Conservation (phyloP, 2,797 vertebrate species). For the Micropoecilia bifurca region DNA sequence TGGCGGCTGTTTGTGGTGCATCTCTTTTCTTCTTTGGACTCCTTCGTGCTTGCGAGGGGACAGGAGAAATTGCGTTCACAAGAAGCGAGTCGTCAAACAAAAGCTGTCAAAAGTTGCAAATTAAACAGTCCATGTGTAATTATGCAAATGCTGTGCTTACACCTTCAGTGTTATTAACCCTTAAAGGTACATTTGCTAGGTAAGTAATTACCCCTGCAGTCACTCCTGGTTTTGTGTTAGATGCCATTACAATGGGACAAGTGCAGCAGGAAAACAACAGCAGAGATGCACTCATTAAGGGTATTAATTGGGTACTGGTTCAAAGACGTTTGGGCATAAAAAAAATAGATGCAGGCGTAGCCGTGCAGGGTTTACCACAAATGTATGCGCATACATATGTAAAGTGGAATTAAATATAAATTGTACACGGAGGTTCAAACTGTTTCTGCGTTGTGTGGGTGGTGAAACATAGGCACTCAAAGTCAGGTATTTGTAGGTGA, state of each 20-base stretch:
- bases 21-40: constrained; percentile 69
- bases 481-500: constrained; percentile 38
- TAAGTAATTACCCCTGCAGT: constrained; percentile 84
- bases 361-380: constrained; percentile 44
- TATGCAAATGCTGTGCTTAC: constrained; percentile 84
- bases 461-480: constrained; percentile 26
- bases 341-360: constrained; percentile 48
- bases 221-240: constrained; percentile 76
- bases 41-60: constrained; percentile 41
- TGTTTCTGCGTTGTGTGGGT: constrained; percentile 11
- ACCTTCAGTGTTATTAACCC: constrained; percentile 85
- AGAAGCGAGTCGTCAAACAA: constrained; percentile 70
- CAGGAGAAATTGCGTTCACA: constrained; percentile 62
- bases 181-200: constrained; percentile 80
- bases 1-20: constrained; percentile 70
- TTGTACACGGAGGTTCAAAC: constrained; percentile 36
- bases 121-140: constrained; percentile 83
- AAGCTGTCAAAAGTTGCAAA: constrained; percentile 84
- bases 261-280: constrained; percentile 73
- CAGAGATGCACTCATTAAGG: constrained; percentile 80
- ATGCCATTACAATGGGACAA: constrained; percentile 74
- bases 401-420: constrained; percentile 44
- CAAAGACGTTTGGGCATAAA: constrained; percentile 65
- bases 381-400: constrained; percentile 50
- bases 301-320: constrained; percentile 80